A percentile compares a stretch with the other conserved stretches of the same genome.
Conservation (phyloP, 2,888 invertebrate genomes). For the Tipula vernalis region DNA sequence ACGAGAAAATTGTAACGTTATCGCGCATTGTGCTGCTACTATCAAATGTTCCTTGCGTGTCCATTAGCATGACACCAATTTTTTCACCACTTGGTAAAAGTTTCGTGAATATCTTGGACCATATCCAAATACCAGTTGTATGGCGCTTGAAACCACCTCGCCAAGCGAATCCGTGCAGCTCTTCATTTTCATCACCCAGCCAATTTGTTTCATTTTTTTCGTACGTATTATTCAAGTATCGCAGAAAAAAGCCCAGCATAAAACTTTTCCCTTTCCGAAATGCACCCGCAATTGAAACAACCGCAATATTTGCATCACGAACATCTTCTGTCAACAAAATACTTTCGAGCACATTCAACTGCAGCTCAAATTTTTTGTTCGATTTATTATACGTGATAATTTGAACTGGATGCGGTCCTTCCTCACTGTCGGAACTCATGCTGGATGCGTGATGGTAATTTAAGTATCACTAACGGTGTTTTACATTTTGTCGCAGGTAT, state of each 20-base stretch:
- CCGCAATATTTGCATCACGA: neutral
- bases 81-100: constrained; percentile 9
- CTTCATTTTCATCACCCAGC: neutral
- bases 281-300: constrained; percentile 13
- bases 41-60: constrained; percentile 15
- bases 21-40: constrained; percentile 8
- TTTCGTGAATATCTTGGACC: constrained; percentile 11
- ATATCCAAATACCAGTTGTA: constrained; percentile 12
- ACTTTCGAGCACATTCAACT: neutral
- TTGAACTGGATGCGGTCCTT: neutral
- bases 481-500: neutral
- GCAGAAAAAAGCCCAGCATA: constrained; percentile 11
- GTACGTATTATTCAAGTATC: constrained; percentile 10
- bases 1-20: constrained; percentile 11
- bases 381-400: neutral
- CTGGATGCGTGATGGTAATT: neutral
- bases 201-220: neutral
- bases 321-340: constrained; percentile 9
- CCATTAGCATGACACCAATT: constrained; percentile 11
- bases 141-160: constrained; percentile 10
- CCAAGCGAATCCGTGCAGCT: constrained; percentile 12
- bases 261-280: constrained; percentile 15
- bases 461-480: neutral
- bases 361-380: neutral
- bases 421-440: neutral